Conservation (phyloP, 2,113 vertebrate genomes). For the Ellobius talpinus region DNA sequence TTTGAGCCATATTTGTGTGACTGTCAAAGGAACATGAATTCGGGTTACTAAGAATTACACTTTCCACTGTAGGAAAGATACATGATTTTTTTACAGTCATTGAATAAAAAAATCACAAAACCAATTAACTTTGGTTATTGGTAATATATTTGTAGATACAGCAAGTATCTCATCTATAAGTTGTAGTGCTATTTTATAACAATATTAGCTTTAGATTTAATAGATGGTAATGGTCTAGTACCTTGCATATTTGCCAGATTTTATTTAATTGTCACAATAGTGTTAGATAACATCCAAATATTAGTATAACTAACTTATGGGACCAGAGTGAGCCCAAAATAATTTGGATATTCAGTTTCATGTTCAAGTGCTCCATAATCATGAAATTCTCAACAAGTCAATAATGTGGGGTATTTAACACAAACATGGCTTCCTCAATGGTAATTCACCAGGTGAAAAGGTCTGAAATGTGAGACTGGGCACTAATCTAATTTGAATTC, state of each 20-base stretch:
- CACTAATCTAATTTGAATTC: neutral
- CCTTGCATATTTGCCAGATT: neutral
- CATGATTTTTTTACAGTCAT: neutral
- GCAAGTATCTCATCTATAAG: neutral
- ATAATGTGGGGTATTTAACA: neutral
- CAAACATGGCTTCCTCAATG: neutral
- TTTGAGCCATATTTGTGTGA: neutral
- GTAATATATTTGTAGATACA: neutral
- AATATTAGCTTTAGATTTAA: neutral
- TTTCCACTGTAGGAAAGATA: neutral
- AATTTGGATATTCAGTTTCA: neutral
- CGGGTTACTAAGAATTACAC: neutral
- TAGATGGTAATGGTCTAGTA: neutral
- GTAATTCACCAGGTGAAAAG: neutral
- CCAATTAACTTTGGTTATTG: neutral
- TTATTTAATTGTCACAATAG: neutral
- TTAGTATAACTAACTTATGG: neutral
- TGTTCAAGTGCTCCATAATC: neutral
- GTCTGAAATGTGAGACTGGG: neutral
- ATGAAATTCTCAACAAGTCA: neutral
- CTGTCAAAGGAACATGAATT: neutral
- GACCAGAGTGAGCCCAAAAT: too few relatives aligned
- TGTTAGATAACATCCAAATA: neutral
- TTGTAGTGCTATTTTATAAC: neutral
- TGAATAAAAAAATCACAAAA: neutral